Conservation (phyloP, 2,888 invertebrate species). For the Acronicta psi region DNA sequence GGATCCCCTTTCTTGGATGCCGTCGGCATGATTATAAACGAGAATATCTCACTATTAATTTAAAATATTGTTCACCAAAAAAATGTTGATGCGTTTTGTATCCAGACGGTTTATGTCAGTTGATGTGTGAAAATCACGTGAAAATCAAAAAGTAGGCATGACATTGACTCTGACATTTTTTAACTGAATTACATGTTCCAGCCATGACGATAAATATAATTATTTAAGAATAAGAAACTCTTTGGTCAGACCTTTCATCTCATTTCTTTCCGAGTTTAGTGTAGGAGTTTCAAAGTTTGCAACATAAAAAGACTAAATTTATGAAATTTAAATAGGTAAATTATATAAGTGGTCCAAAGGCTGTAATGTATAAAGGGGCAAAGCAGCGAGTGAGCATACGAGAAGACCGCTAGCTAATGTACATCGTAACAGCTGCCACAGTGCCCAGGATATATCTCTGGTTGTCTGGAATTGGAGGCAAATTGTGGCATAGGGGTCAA, state of each 20-base stretch:
- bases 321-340: no score
- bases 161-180: not conserved
- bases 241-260: not conserved
- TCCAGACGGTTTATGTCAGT: constrained; percentile 7
- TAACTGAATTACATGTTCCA: not conserved
- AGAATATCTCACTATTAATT: constrained; percentile 46
- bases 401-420: no score
- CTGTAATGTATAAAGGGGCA: no score
- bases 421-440: no score
- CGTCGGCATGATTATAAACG: constrained; percentile 58
- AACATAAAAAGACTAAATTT: no score
- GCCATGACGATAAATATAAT: constrained; percentile 15
- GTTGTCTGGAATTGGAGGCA: no score
- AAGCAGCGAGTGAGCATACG: no score
- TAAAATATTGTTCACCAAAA: constrained; percentile 24
- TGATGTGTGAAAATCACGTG: constrained; percentile 8
- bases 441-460: no score
- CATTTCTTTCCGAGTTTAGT: no score
- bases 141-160: constrained; percentile 1
- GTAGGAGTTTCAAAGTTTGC: no score
- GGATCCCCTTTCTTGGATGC: constrained; percentile 20
- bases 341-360: no score
- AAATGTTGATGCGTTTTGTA: constrained; percentile 6
- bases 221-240: not conserved
- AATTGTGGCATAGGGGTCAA: no score